Base-by-base conservation (phyloP, 2,797 vertebrate genomes). In the Sebastes itinus region DNA sequence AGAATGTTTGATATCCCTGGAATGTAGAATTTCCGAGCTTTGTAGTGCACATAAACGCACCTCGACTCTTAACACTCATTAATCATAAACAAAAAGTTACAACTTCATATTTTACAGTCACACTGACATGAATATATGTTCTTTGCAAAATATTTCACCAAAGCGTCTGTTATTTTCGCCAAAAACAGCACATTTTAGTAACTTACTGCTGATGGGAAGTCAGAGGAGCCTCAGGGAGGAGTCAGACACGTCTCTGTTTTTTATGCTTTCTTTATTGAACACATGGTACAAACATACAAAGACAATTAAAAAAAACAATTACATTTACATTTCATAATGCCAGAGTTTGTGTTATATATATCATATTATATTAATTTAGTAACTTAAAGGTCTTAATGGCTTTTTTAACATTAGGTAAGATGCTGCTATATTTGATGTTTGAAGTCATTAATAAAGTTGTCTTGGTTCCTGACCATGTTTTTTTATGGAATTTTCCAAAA, bases 81-180 rank as follows among this genome's bases (percentile, higher is more conserved):
- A 46, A 46, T 0, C 42, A 46, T 46, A 46, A 42, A 46, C 42
- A 46, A 46, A 46, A 0, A 0, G 16, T 46, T 46, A 18, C 0
- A 46, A 46, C 42, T 46, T 46, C 42, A 46, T 46, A 46, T 18
- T 46, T 42, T 42, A 42, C 14, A 18, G 42, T 46, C 52, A 54
- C n/a, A 22, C 52, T 54, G 52, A 54, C 38, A 42, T 16, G 5
- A 42, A 42, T 42, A n/a, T 54, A 22, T 54, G 52, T 55, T 55
- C 9, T 55, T 23, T 10, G 0, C 0, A 22, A 6, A 20, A 18
- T 55, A 55, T 55, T 55, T 55, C n/a, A 6, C n/a, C 5, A 22
- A n/a, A n/a, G 46, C 18, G 2, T 16, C 9, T 33, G 38, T 42
- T 42, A 42, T 42, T 49, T 49, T 49, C 46, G 7, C 16, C 3